Conservation (phyloP, 2,888 invertebrate species). For the Dioctria linearis region DNA sequence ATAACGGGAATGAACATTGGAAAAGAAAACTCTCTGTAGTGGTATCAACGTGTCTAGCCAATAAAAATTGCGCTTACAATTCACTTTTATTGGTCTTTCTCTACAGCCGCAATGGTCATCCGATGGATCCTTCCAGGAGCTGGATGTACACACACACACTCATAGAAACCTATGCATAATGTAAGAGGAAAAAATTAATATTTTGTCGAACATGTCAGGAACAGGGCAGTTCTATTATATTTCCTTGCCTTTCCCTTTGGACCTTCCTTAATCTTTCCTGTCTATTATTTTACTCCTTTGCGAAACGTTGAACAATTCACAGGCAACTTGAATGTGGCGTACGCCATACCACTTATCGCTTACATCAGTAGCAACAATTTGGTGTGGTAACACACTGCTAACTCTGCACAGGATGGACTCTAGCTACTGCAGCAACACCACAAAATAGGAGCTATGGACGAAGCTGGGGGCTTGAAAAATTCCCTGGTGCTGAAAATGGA, state of each 20-base stretch:
- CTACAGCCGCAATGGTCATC: neutral
- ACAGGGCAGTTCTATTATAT: neutral
- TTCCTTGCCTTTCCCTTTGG: neutral
- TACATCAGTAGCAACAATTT: conserved; percentile 6
- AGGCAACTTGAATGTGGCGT: conserved; percentile 11
- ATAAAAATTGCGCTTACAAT: conserved; percentile 49
- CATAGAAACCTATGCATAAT: conserved; percentile 35
- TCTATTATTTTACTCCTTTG: neutral
- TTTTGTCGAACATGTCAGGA: conserved; percentile 38
- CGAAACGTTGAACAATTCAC: conserved; percentile 4
- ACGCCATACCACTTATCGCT: conserved; percentile 18
- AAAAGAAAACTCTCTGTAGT: neutral
- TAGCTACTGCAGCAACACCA: conserved; percentile 14
- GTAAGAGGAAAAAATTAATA: conserved; percentile 38
- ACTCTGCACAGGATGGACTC: neutral
- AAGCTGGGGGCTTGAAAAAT: neutral
- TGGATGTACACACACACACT: neutral
- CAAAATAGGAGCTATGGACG: no score
- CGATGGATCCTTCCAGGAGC: neutral
- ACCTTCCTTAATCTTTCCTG: conserved; percentile 44
- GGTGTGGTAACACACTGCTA: conserved; percentile 8
- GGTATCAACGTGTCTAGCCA: neutral
- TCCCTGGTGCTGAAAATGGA: neutral
- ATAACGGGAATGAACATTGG: conserved; percentile 24
- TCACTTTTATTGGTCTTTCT: conserved; percentile 37